Evolutionary conservation across 1,140 invertebrate genomes (phyloP), one percentile per base, ranked within the genome.

Genomic region (Gryllus bimaculatus): DNA sequence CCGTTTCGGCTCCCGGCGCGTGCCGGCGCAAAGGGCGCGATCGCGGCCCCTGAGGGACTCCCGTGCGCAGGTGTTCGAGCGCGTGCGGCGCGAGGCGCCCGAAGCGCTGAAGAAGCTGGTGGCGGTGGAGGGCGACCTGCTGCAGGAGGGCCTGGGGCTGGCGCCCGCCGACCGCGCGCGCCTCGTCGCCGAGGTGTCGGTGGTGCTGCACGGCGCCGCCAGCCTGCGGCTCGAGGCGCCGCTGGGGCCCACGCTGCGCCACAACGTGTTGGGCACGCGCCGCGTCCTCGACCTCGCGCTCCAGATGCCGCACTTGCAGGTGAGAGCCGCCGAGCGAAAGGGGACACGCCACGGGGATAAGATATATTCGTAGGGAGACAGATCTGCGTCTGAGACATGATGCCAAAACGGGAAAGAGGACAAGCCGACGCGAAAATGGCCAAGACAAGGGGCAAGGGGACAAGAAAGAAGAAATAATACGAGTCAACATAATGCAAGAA

Each of bases 151-250:
- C 0, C 48, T 83, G 47, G 82, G 90, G 5, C 54, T 81, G 20
- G 15, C 49, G 12, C 39, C 66, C 7, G 73, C n/a, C 7, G 79
- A 82, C 47, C 20, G 48, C 2, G 20, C 21, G n/a, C 7, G 77
- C 6, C 82, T 92, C 7, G 81, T 83, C 8, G 83, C 87, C 39
- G 84, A 87, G 78, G 86, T 92, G n/a, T 85, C 87, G n/a, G 85
- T 92, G 76, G 90, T 92, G 6, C 91, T 92, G 83, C 91, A 92
- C 83, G 89, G 88, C 8, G 91, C 91, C 8, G 91, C 91, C 8
- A 92, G 91, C 54, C 88, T 83, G 13, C 73, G 78, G 7, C 81
- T 83, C 26, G 80, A 83, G 54, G 82, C 83, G 49, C 66, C 48
- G 73, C 74, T 82, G 54, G 79, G 78, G 49, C 76, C 77, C 20